A percentile compares a stretch with the other conserved stretches of the same genome.
These are phyloP conservation scores for Raja brachyura DNA, from an alignment of 2,113 vertebrate species.

Conservation along the genomic window DNA sequence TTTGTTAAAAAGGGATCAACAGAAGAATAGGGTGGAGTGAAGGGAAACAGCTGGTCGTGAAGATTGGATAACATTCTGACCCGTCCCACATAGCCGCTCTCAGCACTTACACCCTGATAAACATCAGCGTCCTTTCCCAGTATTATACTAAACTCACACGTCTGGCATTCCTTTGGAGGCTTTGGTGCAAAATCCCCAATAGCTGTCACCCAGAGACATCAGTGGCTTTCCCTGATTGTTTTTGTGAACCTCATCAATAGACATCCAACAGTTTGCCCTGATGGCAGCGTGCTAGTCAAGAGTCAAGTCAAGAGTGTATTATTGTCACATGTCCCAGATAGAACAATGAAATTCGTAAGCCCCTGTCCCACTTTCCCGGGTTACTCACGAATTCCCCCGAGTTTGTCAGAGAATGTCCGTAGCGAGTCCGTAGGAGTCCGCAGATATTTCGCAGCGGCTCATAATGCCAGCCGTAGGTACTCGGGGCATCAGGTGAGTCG, in stretches of 20 bases:
- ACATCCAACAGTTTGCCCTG: not conserved
- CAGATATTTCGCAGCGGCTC: too few species aligned
- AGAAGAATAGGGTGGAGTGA: slow-evolving; percentile 52
- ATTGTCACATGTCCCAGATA: too few species aligned
- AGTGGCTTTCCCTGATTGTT: not conserved
- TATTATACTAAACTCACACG: slow-evolving; percentile 34
- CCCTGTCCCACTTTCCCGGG: too few species aligned
- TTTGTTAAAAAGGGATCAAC: slow-evolving; percentile 55
- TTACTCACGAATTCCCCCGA: too few species aligned
- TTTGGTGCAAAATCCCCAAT: not conserved
- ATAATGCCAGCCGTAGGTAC: too few species aligned
- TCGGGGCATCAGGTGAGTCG: too few species aligned
- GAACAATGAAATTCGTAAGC: too few species aligned
- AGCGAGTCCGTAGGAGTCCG: too few species aligned
- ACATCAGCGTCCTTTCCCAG: slow-evolving; percentile 46
- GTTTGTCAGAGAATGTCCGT: too few species aligned
- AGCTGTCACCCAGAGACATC: not conserved
- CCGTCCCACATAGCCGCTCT: slow-evolving; percentile 45
- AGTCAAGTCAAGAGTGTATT: too few species aligned
- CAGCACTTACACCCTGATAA: slow-evolving; percentile 44
- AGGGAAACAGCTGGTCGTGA: slow-evolving; percentile 67
- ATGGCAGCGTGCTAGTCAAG: not conserved
- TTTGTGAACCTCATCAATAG: not conserved
- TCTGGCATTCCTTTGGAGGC: not conserved
- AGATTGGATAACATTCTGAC: slow-evolving; percentile 63